Percentiles rank a stretch among this genome's conserved stretches.
These are phyloP conservation scores for Drosophila percnosoma DNA, from an alignment of 2,888 invertebrate species.

Conservation along the genomic window DNA sequence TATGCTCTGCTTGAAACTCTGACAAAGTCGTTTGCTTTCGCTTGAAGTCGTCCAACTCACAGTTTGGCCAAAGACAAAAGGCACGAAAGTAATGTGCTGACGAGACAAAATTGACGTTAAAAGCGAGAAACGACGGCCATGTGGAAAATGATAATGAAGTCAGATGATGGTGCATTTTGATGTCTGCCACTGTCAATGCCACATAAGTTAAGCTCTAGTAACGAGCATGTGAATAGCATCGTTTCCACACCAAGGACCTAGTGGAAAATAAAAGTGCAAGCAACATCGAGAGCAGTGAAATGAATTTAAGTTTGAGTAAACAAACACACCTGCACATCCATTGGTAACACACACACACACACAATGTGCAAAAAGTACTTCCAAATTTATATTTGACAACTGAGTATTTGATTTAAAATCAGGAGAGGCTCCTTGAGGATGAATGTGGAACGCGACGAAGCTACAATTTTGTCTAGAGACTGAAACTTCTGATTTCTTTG, in stretches of 20 bases:
- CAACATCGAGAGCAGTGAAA: slow-evolving; percentile 10
- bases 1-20: neutral
- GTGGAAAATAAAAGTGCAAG: neutral
- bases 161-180: slow-evolving; percentile 34
- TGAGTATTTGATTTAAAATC: slow-evolving; percentile 12
- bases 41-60: neutral
- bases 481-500: slow-evolving; percentile 33
- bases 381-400: neutral
- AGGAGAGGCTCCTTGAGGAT: slow-evolving; percentile 4
- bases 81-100: slow-evolving; percentile 19
- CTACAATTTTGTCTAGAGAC: slow-evolving; percentile 12
- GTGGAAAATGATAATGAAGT: slow-evolving; percentile 17
- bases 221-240: slow-evolving; percentile 20
- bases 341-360: neutral
- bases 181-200: slow-evolving; percentile 30
- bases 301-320: slow-evolving; percentile 36
- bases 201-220: slow-evolving; percentile 18
- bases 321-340: slow-evolving; percentile 1
- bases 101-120: slow-evolving; percentile 28
- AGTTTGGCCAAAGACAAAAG: slow-evolving; percentile 27
- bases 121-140: slow-evolving; percentile 9
- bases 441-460: slow-evolving; percentile 8
- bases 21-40: slow-evolving; percentile 9
- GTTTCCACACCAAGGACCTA: slow-evolving; percentile 1
- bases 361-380: neutral